Conservation (phyloP, 2,888 invertebrate species). For the Trichacis sp. region DNA sequence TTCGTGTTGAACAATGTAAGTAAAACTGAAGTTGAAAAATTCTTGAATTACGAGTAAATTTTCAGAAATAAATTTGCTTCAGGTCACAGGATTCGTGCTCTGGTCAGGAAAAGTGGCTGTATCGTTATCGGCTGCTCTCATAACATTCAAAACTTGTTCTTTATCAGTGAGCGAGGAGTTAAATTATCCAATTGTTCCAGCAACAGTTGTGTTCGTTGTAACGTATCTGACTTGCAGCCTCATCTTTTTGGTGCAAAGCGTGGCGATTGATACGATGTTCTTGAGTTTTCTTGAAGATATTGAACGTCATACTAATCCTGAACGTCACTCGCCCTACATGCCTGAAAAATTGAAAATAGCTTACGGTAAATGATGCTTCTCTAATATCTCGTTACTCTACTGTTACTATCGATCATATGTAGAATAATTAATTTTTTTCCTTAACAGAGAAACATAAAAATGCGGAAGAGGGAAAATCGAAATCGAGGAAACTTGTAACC, state of each 20-base stretch:
- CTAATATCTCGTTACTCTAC: too few relatives aligned
- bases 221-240: conserved; percentile 88
- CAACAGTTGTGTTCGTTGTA: conserved; percentile 83
- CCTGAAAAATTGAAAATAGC: too few relatives aligned
- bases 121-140: conserved; percentile 81
- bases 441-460: too few relatives aligned
- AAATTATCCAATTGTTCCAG: conserved; percentile 86
- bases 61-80: too few relatives aligned
- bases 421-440: too few relatives aligned
- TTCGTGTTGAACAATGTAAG: conserved; percentile 83
- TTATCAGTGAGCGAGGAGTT: conserved; percentile 71
- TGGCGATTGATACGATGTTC: conserved; percentile 97
- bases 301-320: conserved; percentile 93
- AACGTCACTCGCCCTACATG: too few relatives aligned
- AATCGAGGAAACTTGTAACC: too few relatives aligned
- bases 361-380: too few relatives aligned
- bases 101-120: conserved; percentile 91
- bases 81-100: conserved; percentile 91
- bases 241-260: conserved; percentile 96
- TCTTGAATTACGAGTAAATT: not conserved
- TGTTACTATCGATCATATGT: too few relatives aligned
- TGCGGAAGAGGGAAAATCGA: too few relatives aligned
- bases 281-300: conserved; percentile 97
- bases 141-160: conserved; percentile 76
- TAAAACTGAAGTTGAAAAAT: not conserved